Evolutionary conservation across 2,888 invertebrate genomes (phyloP), one percentile per base, ranked within the genome.

Genomic region (Amphipyra tragopoginis): DNA sequence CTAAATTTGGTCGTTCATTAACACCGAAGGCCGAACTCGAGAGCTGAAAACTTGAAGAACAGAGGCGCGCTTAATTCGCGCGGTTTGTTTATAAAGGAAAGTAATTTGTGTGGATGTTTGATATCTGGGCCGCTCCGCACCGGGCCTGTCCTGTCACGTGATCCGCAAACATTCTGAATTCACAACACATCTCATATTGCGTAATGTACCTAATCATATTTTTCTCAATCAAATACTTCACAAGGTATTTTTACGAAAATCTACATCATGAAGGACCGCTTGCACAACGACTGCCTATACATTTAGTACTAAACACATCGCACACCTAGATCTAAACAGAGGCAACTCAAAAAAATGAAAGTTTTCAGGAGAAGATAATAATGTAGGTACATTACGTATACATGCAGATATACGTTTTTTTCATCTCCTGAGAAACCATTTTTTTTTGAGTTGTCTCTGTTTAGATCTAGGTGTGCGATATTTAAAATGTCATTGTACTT

Each of bases 1-100:
- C 45, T 6, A 33, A 26, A 33, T 47, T 47, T 11, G 14, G 11
- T 36, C 48, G 49, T 49, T 48, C 36, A 21, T 48, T 49, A 49
- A n/a, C 38, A 15, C 21, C 38, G n/a, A 49, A 38, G 49, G 49
- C 49, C 21, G 21, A 36, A 15, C 11, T 11, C n/a, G 11, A 15
- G 7, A n/a, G 21, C 48, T 11, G 13, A 36, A 48, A 21, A 49
- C 49, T 38, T 21, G 38, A 49, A 38, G 21, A 38, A 26, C 9
- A 38, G 21, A 38, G 38, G 38, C 49, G 38, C n/a, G 6, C 15
- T 15, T 15, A 34, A 48, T 48, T 36, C 34, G 48, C 36, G 15
- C 48, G 36, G 34, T 34, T 15, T 48, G 34, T 48, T 36, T 48
- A 36, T 34, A 48, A 36, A 34, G 38, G 38, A 38, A 49, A 33